Percentiles rank a stretch among this genome's conserved stretches.
Evolutionary conservation across 2,888 invertebrate genomes (phyloP).

Genomic region (Diplolepis rosae): DNA sequence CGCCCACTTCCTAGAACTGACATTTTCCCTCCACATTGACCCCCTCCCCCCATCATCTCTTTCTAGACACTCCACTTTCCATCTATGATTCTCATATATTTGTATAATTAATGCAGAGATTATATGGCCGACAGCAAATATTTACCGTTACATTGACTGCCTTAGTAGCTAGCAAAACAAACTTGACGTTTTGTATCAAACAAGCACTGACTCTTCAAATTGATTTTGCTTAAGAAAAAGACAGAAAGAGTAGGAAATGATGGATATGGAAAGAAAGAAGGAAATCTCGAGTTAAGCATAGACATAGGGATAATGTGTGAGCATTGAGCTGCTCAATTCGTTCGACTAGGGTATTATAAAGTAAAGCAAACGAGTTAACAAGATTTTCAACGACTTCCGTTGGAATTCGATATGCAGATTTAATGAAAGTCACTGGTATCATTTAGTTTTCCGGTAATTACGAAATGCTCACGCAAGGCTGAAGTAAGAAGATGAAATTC

Average conservation of each 20-base stretch:
- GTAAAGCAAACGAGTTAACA: slow-evolving; percentile 21
- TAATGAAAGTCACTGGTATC: slow-evolving; percentile 8
- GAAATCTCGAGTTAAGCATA: not conserved
- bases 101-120: slow-evolving; percentile 62
- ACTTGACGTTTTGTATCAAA: slow-evolving; percentile 41
- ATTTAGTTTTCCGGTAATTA: slow-evolving; percentile 19
- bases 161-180: slow-evolving; percentile 31
- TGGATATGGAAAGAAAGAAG: not conserved
- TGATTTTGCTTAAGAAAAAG: slow-evolving; percentile 38
- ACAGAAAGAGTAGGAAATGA: slow-evolving; percentile 25
- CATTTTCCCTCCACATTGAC: slow-evolving; percentile 11
- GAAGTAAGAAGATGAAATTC: not conserved
- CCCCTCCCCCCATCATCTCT: not conserved
- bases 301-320: not conserved
- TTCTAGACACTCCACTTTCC: slow-evolving; percentile 7
- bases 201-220: slow-evolving; percentile 28
- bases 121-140: slow-evolving; percentile 52
- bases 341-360: not conserved
- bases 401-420: slow-evolving; percentile 12
- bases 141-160: slow-evolving; percentile 46
- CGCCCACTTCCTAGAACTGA: slow-evolving; percentile 47
- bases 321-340: not conserved
- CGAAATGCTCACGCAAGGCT: not conserved
- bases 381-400: slow-evolving; percentile 28
- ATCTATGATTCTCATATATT: slow-evolving; percentile 43